Conservation (phyloP, 2,888 invertebrate species). For the Nephrotoma guestfalica region DNA sequence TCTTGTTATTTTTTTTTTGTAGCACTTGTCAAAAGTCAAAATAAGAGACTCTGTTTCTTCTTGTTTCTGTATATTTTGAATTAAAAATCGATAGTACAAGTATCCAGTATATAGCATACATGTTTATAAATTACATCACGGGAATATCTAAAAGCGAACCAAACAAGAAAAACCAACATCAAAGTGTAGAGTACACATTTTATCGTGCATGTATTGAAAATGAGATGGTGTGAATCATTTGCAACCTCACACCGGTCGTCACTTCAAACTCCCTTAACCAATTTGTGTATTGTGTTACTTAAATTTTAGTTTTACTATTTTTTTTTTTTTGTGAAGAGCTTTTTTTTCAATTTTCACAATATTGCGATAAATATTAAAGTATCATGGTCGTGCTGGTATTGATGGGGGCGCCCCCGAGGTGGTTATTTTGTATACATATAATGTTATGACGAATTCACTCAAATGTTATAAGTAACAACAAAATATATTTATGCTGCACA, state of each 20-base stretch:
- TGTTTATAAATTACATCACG: not conserved
- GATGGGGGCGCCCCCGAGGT: not conserved
- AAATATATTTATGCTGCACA: not conserved
- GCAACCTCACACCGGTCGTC: not conserved
- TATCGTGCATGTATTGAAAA: not conserved
- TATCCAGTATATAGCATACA: not conserved
- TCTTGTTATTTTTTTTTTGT: not conserved
- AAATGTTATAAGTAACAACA: not conserved
- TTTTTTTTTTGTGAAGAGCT: not conserved
- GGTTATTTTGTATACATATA: not conserved
- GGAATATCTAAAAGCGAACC: not conserved
- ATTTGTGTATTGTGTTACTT: not conserved
- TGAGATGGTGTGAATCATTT: not conserved
- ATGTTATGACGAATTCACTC: not conserved
- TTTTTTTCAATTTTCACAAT: not conserved
- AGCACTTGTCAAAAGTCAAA: not conserved
- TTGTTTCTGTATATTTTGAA: not conserved
- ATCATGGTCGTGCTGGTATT: no score
- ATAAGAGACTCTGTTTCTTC: not conserved
- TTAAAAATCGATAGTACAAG: not conserved
- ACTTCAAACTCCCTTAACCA: not conserved
- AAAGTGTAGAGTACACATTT: not conserved
- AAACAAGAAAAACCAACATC: not conserved
- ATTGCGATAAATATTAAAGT: not conserved
- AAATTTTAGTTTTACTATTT: not conserved